These are phyloP conservation scores for Lepidocyrtoides sp. DNA, from an alignment of 2,888 invertebrate genomes.

Conservation along the genomic window DNA sequence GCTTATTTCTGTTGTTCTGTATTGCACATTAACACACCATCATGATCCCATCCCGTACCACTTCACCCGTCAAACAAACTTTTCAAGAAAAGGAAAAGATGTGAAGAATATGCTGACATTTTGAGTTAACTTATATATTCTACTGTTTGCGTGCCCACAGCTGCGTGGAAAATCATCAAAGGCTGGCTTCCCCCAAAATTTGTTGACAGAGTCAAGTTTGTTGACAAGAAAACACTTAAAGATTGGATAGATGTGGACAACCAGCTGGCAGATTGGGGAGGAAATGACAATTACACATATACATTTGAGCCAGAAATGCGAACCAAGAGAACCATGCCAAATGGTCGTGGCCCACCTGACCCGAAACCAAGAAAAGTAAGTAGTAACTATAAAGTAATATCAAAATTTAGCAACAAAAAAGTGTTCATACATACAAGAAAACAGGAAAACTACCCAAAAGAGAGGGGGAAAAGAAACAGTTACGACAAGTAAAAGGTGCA, in stretches of 20 bases:
- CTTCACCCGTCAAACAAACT: too few relatives aligned
- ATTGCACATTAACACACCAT: not conserved
- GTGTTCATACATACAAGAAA: not conserved
- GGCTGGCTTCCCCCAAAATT: conserved; percentile 95
- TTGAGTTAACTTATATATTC: conserved; percentile 13
- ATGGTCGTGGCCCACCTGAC: conserved; percentile 75
- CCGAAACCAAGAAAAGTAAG: conserved; percentile 77
- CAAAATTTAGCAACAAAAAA: not conserved
- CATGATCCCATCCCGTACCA: conserved; percentile 29
- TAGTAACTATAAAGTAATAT: not conserved
- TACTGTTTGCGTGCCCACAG: conserved; percentile 87
- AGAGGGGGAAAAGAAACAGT: conserved; percentile 42
- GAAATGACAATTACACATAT: conserved; percentile 91
- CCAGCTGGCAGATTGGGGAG: conserved; percentile 93
- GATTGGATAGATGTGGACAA: conserved; percentile 92
- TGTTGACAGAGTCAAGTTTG: conserved; percentile 95
- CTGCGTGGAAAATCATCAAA: conserved; percentile 97
- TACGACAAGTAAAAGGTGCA: conserved; percentile 56
- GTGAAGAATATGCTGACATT: not conserved
- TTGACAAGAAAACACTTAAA: conserved; percentile 91
- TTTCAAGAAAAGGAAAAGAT: not conserved
- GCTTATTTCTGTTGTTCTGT: too few relatives aligned
- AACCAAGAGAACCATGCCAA: conserved; percentile 68
- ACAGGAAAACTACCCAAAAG: not conserved
- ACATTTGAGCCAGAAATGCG: conserved; percentile 90